Evolutionary conservation across 2,888 invertebrate genomes (phyloP), one percentile per base, ranked within the genome.

Genomic region (Tetranychus piercei): DNA sequence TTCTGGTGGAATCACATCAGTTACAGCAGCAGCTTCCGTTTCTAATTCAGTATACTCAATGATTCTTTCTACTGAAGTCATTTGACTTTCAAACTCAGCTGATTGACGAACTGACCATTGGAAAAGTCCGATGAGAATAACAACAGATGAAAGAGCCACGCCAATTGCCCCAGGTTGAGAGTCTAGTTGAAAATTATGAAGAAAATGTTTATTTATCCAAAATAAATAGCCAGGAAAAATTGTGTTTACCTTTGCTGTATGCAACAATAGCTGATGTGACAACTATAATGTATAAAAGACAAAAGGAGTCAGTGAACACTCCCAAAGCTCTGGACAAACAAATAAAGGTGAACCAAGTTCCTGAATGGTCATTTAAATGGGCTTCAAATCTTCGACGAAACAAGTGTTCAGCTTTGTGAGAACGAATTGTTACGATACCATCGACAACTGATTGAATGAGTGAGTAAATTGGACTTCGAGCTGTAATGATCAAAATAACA

Each of bases 271-370:
- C 90, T 79, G 92, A 85, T 0, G 94, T 91, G 0, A 95, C 93
- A 71, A 90, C 82, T 0, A 88, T 87, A 76, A 96, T 91, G 83
- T 94, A 96, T 7, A 90, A 78, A 0, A 91, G 88, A 81, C 94
- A 94, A 74, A 93, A 87, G 78, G 91, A 85, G 82, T 97, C 97
- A 80, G 96, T 84, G 87, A 91, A 91, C 80, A 94, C 90, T 0
- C 94, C 95, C 81, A 97, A 94, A 79, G 95, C 94, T 77, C 95
- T 88, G 22, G 91, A 91, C 6, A 91, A 89, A 0, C 91, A 87
- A 74, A 96, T 88, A 82, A 93, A 94, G 80, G 92, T 85, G 81
- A 88, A 94, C 89, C 92, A 96, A 7, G 94, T 90, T 1, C 22
- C 55, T 11, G 22, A 65, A 23, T 20, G 20, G 55, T 73, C 73